Evolutionary conservation across 2,113 vertebrate genomes (phyloP).

Genomic region (Tringa solitaria): DNA sequence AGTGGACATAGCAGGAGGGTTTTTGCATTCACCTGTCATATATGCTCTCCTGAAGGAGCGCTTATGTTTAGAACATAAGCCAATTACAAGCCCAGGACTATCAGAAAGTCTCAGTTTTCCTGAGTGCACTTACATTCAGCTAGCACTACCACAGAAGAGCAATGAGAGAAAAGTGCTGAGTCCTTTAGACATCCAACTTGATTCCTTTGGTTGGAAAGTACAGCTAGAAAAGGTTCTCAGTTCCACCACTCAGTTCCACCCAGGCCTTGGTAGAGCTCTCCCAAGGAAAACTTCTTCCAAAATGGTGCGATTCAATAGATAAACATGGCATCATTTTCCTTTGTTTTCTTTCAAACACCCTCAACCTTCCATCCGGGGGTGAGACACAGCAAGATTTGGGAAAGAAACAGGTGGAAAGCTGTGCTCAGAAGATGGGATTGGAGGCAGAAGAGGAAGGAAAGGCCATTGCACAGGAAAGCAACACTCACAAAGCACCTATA

Average conservation of each 20-base stretch:
- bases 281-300: not conserved
- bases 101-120: not conserved
- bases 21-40: not conserved
- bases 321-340: not conserved
- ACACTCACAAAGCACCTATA: not conserved
- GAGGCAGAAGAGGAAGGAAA: not conserved
- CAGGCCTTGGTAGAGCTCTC: not conserved
- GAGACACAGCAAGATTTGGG: not conserved
- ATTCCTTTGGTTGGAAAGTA: not conserved
- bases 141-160: not conserved
- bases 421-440: not conserved
- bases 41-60: not conserved
- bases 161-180: not conserved
- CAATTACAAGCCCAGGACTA: not conserved
- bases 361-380: not conserved
- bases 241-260: not conserved
- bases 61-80: not conserved
- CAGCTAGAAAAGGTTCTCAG: not conserved
- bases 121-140: not conserved
- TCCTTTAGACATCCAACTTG: rapidly evolving
- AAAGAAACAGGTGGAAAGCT: not conserved
- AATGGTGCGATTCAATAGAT: not conserved
- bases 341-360: not conserved
- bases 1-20: not conserved
- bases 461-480: not conserved